Base-by-base conservation (phyloP, 2,113 vertebrate species). In the Tupaia tana region DNA sequence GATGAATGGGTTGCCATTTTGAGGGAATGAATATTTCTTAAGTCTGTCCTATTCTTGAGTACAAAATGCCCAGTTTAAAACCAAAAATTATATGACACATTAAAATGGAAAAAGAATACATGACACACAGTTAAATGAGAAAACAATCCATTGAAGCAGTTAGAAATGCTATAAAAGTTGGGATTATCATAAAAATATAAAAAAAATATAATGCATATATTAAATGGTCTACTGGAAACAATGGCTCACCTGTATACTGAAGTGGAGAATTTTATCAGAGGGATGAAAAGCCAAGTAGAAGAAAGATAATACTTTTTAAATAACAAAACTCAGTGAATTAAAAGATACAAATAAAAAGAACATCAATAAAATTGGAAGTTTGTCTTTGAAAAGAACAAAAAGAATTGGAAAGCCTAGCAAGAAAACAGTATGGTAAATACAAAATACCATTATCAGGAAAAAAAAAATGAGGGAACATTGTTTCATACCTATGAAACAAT, bases 401-500 rank as follows among this genome's bases (percentile, higher is more conserved):
- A 56, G 70, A 11, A 18, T 66, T n/a, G 74, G 75, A 67, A 93
- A 82, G 61, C 19, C 27, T 43, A 74, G 12, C 19, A 75, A 82
- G 13, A 93, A 67, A 89, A 73, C 22, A 19, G 73, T 19, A 63
- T n/a, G 61, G 16, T 81, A 73, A 81, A 93, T 58, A 74, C 22
- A 80, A 74, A 66, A 67, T 88, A 81, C 9, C 12, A 64, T 19
- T 56, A 74, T 25, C 2, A 81, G 24, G 34, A 19, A 58, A 79
- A 19, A 58, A 79, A 6, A 93, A 82, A n/a, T 8, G 27, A 88
- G 34, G 16, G 10, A 71, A 10, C 27, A 80, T 93, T 10, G 82
- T 93, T 93, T 88, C 52, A 58, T 74, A 74, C 27, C 43, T 81
- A 9, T 64, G n/a, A n/a, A n/a, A n/a, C n/a, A n/a, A n/a, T n/a